Evolutionary conservation across 2,888 invertebrate genomes (phyloP).

Genomic region (Operophtera brumata): DNA sequence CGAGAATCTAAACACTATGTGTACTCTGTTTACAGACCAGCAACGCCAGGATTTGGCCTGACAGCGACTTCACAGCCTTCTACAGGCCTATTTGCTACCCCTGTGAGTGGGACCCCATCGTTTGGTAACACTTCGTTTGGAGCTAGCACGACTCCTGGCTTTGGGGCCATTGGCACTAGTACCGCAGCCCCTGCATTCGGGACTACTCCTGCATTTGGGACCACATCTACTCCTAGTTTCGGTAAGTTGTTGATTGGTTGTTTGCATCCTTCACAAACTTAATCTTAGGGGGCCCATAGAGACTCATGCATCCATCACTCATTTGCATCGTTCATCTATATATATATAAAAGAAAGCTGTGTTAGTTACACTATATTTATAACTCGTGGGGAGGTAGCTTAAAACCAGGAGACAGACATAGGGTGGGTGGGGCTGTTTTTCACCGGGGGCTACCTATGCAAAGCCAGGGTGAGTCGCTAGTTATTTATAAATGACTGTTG

Average conservation of each 20-base stretch:
- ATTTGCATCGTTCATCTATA: too few relatives aligned
- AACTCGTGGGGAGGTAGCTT: too few relatives aligned
- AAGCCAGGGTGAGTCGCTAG: too few relatives aligned
- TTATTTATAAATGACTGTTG: too few relatives aligned
- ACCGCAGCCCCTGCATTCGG: slow-evolving; percentile 45
- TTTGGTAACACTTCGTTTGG: slow-evolving; percentile 45
- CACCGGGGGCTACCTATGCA: too few relatives aligned
- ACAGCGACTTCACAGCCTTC: slow-evolving; percentile 56
- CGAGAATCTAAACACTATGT: not conserved
- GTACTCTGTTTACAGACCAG: slow-evolving; percentile 48
- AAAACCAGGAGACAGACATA: too few relatives aligned
- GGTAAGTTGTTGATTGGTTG: slow-evolving; percentile 26
- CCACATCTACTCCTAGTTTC: slow-evolving; percentile 40
- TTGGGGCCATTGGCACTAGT: slow-evolving; percentile 45
- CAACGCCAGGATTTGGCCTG: slow-evolving; percentile 62
- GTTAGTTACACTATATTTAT: too few relatives aligned
- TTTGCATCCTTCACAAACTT: not conserved
- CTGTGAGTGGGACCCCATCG: slow-evolving; percentile 45
- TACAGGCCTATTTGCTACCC: slow-evolving; percentile 59
- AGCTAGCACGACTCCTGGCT: slow-evolving; percentile 36
- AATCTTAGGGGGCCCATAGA: too few relatives aligned
- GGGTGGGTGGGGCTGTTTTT: too few relatives aligned
- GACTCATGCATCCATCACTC: too few relatives aligned
- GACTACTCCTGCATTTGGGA: slow-evolving; percentile 37
- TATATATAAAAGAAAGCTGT: too few relatives aligned